Evolutionary conservation across 2,113 vertebrate species (phyloP).

Genomic region (Rallus limicola): DNA sequence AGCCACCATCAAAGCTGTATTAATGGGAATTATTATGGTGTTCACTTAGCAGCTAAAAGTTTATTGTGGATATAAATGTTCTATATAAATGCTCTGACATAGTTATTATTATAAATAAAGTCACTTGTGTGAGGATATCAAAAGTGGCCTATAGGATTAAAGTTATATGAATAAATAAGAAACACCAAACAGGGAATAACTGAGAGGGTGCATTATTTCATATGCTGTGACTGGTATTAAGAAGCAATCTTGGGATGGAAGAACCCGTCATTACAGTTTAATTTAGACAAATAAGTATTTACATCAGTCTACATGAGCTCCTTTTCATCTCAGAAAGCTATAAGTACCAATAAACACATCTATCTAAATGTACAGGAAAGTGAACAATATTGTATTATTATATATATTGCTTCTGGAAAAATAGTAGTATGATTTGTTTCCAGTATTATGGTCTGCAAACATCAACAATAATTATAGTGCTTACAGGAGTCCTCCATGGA

Average conservation of each 20-base stretch:
- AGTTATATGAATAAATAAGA: not conserved
- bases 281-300: not conserved
- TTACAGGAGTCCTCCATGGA: not conserved
- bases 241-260: not conserved
- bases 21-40: not conserved
- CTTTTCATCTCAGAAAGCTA: not conserved
- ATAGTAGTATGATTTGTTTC: not conserved
- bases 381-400: not conserved
- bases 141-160: not conserved
- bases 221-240: not conserved
- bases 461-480: not conserved
- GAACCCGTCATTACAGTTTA: not conserved
- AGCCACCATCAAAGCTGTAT: not conserved
- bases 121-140: not conserved
- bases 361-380: not conserved
- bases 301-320: not conserved
- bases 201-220: not conserved
- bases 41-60: not conserved
- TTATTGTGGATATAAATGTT: not conserved
- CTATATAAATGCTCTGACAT: not conserved
- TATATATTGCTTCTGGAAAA: not conserved
- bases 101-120: not conserved
- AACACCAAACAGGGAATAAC: not conserved
- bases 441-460: not conserved
- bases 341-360: not conserved